phyloP scores from a whole-genome alignment of 2,113 vertebrate species.

The Ctenomys sociabilis region DNA sequence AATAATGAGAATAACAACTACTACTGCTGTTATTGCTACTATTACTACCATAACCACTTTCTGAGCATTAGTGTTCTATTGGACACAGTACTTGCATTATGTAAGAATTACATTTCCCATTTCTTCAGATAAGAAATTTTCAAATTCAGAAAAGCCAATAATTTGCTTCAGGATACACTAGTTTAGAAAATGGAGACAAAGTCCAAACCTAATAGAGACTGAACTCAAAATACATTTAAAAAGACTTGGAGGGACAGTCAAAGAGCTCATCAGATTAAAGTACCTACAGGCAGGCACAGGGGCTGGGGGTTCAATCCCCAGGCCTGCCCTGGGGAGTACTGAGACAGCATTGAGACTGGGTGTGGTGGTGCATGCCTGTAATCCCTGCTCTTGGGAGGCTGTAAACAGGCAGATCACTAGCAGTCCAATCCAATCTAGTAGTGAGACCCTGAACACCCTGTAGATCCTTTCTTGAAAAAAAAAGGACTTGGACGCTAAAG shows the following conservation, averaged over 20 bases:
- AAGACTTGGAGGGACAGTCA: slow-evolving; percentile 8
- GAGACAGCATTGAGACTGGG: too few relatives aligned
- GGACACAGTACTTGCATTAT: not conserved
- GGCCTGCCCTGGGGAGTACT: too few relatives aligned
- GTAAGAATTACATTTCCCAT: slow-evolving; percentile 3
- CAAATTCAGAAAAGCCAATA: slow-evolving; percentile 16
- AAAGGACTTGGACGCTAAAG: not conserved
- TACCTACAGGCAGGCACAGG: too few relatives aligned
- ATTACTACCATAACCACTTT: not conserved
- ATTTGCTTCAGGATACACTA: not conserved
- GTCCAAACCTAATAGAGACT: not conserved
- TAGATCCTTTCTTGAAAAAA: too few relatives aligned
- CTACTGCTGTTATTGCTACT: not conserved
- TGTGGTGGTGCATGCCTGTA: too few relatives aligned
- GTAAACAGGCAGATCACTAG: too few relatives aligned
- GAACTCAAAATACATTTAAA: not conserved
- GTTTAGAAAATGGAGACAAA: not conserved
- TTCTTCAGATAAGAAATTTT: slow-evolving; percentile 39
- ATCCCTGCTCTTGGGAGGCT: too few relatives aligned
- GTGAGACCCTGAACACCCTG: too few relatives aligned
- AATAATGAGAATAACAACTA: not conserved
- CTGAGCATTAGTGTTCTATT: not conserved
- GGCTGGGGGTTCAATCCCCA: too few relatives aligned
- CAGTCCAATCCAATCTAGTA: too few relatives aligned
- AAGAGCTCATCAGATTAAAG: too few relatives aligned